Base-by-base conservation (phyloP, 2,888 invertebrate species). In the Nysson spinosus region DNA sequence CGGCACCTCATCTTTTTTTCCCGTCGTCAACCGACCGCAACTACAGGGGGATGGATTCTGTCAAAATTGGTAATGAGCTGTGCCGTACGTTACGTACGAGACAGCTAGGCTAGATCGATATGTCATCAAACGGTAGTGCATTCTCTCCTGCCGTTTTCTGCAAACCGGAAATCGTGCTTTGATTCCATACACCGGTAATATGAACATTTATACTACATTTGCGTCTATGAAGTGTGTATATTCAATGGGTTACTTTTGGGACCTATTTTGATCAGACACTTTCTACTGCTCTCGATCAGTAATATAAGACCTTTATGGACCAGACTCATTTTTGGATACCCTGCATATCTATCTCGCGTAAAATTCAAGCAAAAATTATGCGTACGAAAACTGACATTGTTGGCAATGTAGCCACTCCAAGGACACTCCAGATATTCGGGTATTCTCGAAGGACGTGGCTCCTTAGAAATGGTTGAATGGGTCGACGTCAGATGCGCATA, bases 361-460 rank as follows among this genome's bases (percentile, higher is more conserved):
- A 57, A 66, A 63, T 64, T 47, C 63, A 49, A 34, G 26, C 63
- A 43, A 47, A 34, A 46, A 39, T 35, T 50, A 5, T 19, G 24
- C 26, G 40, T 46, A 28, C 64, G 66, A 66, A 56, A 66, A 57
- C 63, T 66, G 63, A 66, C 57, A 66, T 46, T 11, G 28, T 19
- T n/a, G 46, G 47, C 16, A 35, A 11, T 35, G 67, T 37, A 67
- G 70, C 46, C 63, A 62, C 56, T 72, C 57, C 19, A 20, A 64
- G 61, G 65, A 72, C 72, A 67, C 63, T 52, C 60, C 63, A 67
- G 73, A 72, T 73, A 72, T 70, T 73, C 72, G 63, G 63, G 52
- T 72, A 72, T 67, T 52, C 70, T 72, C 73, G 67, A 43, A 72
- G 73, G 72, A 67, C 63, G 32, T 52, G 32, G 64, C 54, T 66